phyloP scores from a whole-genome alignment of 2,888 invertebrate genomes.

The Nebria brevicollis region DNA sequence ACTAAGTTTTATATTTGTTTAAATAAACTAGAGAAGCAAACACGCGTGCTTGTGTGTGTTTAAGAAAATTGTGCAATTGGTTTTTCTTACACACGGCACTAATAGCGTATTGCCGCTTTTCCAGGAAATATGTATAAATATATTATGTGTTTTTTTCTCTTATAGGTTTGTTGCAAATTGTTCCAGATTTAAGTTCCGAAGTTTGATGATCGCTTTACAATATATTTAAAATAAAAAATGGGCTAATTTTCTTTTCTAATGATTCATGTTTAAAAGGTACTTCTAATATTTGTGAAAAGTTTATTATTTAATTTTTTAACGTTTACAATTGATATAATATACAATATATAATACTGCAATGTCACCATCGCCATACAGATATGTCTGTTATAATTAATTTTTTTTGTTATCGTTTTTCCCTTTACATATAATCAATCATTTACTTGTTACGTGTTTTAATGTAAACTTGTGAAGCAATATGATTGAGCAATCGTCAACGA shows the following conservation, averaged over 20 bases:
- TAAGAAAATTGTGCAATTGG: too few relatives aligned
- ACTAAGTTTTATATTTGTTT: too few relatives aligned
- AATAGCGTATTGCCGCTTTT: too few relatives aligned
- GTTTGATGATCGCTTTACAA: conserved; percentile 39
- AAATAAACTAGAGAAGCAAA: too few relatives aligned
- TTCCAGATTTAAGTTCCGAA: conserved; percentile 39
- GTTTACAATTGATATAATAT: conserved; percentile 39
- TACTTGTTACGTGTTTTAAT: conserved; percentile 20
- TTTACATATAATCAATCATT: neutral
- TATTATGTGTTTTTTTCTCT: conserved; percentile 11
- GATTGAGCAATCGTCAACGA: neutral
- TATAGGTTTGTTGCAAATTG: conserved; percentile 31
- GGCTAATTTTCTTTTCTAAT: conserved; percentile 41
- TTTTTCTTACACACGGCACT: too few relatives aligned
- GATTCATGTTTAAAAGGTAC: conserved; percentile 40
- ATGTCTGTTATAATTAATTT: conserved; percentile 8
- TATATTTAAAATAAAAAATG: conserved; percentile 42
- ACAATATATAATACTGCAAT: conserved; percentile 20
- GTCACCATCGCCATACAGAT: conserved; percentile 7
- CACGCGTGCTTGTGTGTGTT: too few relatives aligned
- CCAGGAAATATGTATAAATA: neutral
- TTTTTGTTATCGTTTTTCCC: neutral
- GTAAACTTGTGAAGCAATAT: neutral
- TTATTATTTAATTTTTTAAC: conserved; percentile 38
- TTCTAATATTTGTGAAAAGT: conserved; percentile 26